Evolutionary conservation across 2,888 invertebrate species (phyloP), one percentile per base, ranked within the genome.

Genomic region (Callyntrura guangdongensis): DNA sequence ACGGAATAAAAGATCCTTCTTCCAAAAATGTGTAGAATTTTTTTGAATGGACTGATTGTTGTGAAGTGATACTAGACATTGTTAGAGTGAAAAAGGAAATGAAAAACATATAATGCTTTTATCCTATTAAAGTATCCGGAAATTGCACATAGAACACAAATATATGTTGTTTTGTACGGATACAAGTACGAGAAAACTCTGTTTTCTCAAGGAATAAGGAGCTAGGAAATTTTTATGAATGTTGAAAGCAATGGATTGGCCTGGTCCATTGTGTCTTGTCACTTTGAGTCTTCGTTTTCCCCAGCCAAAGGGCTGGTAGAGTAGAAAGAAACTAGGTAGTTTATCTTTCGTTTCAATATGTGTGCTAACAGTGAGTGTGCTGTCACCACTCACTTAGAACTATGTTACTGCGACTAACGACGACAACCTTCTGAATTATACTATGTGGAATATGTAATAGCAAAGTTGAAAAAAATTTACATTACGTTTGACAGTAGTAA

Each of bases 61-160:
- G 45, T 69, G 86, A 79, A 81, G 85, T 36, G 77, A 90, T 81
- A 74, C 74, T 22, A 67, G 59, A 74, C 17, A 82, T 61, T 69
- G 36, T 59, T 17, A 67, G 69, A 27, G 69, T 61, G 64, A 84
- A 64, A 67, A 77, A 89, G 82, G 83, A 89, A 84, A 84, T 79
- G 83, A 84, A 81, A 88, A 69, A 88, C 53, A 88, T 69, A 69
- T 47, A 36, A 84, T 89, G 89, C 74, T 84, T 77, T 84, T 84
- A 84, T 89, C 56, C 77, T n/a, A 64, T 77, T 89, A 89, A 84
- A 64, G 64, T 25, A 83, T 74, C 84, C 64, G 74, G 84, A 89
- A 89, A 89, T 89, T 89, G 84, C 89, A 89, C n/a, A 27, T 81
- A 47, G 14, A 17, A 11, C 9, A 27, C n/a, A 59, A 20, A 25